Base-by-base conservation (phyloP, 1,140 invertebrate genomes). In the Pogonognathellus flavescens region DNA sequence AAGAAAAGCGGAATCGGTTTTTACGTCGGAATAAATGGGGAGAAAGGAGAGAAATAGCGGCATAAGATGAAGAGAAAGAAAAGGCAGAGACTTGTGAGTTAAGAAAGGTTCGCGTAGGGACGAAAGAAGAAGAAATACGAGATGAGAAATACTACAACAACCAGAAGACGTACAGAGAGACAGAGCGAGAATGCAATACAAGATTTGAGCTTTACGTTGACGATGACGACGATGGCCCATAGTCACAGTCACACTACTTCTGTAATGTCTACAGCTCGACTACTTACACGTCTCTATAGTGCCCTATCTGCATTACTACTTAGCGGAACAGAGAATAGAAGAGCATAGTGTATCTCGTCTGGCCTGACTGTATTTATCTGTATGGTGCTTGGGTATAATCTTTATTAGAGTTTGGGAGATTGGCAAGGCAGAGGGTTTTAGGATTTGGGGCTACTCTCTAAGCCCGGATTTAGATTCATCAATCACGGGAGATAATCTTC, bases 11-110 rank as follows among this genome's bases (percentile, higher is more conserved):
- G 70, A 72, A 62, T 62, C 59, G 60, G 82, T 83, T 72, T 66
- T 50, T 62, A 62, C 57, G 59, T 81, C 89, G 90, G 91, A 90
- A 90, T 90, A 89, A 89, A 88, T 41, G 81, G 89, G 91, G 89
- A 84, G 60, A 72, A 52, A 41, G 80, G 60, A 22, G 55, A 84
- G 82, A 80, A 52, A 70, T 55, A 83, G 41, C 53, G 55, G 72
- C 53, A 41, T 76, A 84, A 80, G 25, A 66, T 84, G 80, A 62
- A 53, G 57, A 59, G 41, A 66, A 89, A 88, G 89, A 89, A 89
- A 82, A 57, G 80, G 55, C 50, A 5, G 80, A 81, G 31, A 84
- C 25, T 41, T 6, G 31, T 41, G 18, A 31, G n/a, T 62, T 62
- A 76, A 76, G 70, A 76, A 76, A 76, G 70, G 70, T 76, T n/a